phyloP scores from a whole-genome alignment of 2,888 invertebrate species.

The Hirudinaria manillensis region DNA sequence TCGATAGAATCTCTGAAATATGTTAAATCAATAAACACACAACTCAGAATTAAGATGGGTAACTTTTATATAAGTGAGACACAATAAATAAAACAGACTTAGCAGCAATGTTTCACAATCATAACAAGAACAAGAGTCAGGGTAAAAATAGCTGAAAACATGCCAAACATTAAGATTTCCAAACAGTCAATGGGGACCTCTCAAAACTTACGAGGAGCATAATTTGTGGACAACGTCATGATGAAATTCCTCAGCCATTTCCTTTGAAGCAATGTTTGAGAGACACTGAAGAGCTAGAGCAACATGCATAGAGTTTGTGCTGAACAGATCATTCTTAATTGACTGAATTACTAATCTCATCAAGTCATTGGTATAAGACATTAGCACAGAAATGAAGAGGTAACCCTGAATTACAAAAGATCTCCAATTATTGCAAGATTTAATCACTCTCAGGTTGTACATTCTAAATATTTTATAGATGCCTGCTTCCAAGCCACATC shows the following conservation, averaged over 20 bases:
- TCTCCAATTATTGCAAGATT: too few species aligned
- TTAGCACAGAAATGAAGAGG: slow-evolving; percentile 96
- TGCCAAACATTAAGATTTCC: not conserved
- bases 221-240: slow-evolving; percentile 2
- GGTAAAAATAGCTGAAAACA: not conserved
- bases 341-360: slow-evolving; percentile 98
- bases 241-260: slow-evolving; percentile 97
- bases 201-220: not conserved
- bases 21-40: not conserved
- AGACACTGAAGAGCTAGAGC: slow-evolving; percentile 98
- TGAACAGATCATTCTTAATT: slow-evolving; percentile 94
- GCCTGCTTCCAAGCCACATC: too few species aligned
- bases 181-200: not conserved
- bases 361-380: slow-evolving; percentile 96
- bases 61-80: not conserved
- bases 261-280: slow-evolving; percentile 96
- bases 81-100: not conserved
- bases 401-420: slow-evolving; percentile 68
- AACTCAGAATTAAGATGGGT: not conserved
- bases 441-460: too few species aligned
- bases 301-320: slow-evolving; percentile 89
- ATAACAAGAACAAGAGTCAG: not conserved
- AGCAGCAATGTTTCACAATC: not conserved
- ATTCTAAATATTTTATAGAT: too few species aligned
- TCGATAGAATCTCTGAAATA: slow-evolving; percentile 88